A percentile compares a stretch with the other conserved stretches of the same genome.
Conservation (phyloP, 2,113 vertebrate genomes). For the Alaudala cheleensis region DNA sequence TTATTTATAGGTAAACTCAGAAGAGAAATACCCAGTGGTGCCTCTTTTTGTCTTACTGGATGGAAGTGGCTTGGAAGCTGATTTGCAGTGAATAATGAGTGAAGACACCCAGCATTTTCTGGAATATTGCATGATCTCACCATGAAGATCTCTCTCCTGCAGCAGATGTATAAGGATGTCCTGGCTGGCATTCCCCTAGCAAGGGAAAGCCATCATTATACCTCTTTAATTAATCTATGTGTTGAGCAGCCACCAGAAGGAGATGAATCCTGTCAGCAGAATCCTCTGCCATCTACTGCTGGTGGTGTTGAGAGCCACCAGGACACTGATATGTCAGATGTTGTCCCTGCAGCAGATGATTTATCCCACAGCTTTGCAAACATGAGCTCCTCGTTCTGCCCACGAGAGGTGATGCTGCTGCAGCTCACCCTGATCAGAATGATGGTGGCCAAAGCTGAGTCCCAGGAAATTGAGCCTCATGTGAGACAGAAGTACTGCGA, state of each 20-base stretch:
- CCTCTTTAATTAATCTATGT: slow-evolving; percentile 50
- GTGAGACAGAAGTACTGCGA: slow-evolving; percentile 62
- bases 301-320: not conserved
- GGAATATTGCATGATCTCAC: not conserved
- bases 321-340: not conserved
- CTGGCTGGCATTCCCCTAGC: slow-evolving; percentile 57
- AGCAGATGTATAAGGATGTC: slow-evolving; percentile 70
- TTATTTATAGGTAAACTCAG: not conserved
- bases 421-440: slow-evolving; percentile 78
- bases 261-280: not conserved
- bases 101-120: not conserved
- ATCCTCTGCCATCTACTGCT: not conserved
- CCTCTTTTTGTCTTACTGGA: not conserved
- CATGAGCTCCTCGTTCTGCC: not conserved
- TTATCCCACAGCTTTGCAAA: not conserved
- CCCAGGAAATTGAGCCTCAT: not conserved
- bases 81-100: not conserved
- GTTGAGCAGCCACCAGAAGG: not conserved
- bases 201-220: slow-evolving; percentile 47
- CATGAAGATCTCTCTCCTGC: slow-evolving; percentile 69
- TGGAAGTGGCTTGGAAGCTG: not conserved
- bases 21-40: not conserved
- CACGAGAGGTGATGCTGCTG: slow-evolving; percentile 70
- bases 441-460: slow-evolving; percentile 58
- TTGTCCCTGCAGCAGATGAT: not conserved